These are phyloP conservation scores for Melanogrammus aeglefinus DNA, from an alignment of 2,797 vertebrate species.

Conservation along the genomic window DNA sequence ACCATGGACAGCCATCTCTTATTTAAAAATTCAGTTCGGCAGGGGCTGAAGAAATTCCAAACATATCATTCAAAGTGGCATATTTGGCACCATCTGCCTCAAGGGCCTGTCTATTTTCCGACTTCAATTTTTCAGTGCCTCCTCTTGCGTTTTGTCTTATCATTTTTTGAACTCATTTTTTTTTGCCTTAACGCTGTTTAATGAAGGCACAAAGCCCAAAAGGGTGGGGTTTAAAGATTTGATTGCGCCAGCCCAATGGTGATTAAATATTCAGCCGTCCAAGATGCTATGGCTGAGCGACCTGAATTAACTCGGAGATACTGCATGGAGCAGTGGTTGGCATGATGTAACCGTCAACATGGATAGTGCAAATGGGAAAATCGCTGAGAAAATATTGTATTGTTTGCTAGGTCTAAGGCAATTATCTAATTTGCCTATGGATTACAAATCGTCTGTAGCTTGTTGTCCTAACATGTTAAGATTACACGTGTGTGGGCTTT, in stretches of 20 bases:
- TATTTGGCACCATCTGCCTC: too few relatives aligned
- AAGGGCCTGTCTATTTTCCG: too few relatives aligned
- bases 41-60: too few relatives aligned
- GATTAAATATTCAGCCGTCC: background rate
- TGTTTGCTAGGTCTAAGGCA: background rate
- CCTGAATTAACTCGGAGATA: background rate
- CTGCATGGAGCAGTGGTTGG: background rate
- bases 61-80: too few relatives aligned
- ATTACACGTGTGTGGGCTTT: background rate
- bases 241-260: background rate
- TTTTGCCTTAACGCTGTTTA: too few relatives aligned
- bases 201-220: too few relatives aligned
- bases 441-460: background rate
- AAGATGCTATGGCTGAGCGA: background rate
- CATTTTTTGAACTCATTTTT: too few relatives aligned
- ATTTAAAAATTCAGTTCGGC: too few relatives aligned
- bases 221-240: too few relatives aligned
- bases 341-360: background rate
- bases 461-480: conserved; percentile 3
- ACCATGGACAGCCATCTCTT: too few relatives aligned
- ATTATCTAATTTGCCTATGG: conserved; percentile 18
- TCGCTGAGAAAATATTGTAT: background rate
- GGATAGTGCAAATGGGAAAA: background rate
- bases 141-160: too few relatives aligned
- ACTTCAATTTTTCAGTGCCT: too few relatives aligned